These are phyloP conservation scores for Physeter macrocephalus DNA, from an alignment of 2,113 vertebrate genomes.

Conservation along the genomic window DNA sequence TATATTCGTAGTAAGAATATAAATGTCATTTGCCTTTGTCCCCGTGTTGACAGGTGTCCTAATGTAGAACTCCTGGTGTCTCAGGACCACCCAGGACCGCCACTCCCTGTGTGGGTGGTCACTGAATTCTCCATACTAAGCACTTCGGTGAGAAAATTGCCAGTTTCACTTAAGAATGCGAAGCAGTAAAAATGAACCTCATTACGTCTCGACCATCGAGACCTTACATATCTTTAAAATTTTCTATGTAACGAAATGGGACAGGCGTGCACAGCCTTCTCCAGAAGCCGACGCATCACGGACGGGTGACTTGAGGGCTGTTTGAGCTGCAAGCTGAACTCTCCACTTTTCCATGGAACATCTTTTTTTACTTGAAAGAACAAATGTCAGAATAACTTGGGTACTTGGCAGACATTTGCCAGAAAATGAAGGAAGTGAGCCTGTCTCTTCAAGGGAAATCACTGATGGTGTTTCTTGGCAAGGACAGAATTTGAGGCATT, in stretches of 20 bases:
- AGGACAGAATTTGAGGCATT: not conserved
- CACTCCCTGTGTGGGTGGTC: rapidly evolving
- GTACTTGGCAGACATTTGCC: not conserved
- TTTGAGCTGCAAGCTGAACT: rapidly evolving
- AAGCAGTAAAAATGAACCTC: rapidly evolving
- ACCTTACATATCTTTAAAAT: rapidly evolving
- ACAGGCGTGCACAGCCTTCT: rapidly evolving
- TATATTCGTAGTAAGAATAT: rapidly evolving
- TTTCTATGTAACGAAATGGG: no score
- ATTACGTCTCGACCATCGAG: rapidly evolving
- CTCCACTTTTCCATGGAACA: rapidly evolving
- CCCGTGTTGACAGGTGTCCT: rapidly evolving
- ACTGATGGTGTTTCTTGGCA: not conserved
- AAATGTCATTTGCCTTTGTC: no score
- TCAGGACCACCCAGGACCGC: rapidly evolving
- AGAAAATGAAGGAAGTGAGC: not conserved
- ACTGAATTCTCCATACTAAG: no score
- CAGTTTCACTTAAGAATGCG: not conserved
- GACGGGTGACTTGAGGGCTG: no score
- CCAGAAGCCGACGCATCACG: rapidly evolving
- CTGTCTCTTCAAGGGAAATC: not conserved
- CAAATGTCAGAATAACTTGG: not conserved
- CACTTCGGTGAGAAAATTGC: no score
- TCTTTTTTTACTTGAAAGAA: not conserved
- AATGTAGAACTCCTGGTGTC: no score